phyloP scores from a whole-genome alignment of 2,113 vertebrate species.

The Mesocricetus auratus region DNA sequence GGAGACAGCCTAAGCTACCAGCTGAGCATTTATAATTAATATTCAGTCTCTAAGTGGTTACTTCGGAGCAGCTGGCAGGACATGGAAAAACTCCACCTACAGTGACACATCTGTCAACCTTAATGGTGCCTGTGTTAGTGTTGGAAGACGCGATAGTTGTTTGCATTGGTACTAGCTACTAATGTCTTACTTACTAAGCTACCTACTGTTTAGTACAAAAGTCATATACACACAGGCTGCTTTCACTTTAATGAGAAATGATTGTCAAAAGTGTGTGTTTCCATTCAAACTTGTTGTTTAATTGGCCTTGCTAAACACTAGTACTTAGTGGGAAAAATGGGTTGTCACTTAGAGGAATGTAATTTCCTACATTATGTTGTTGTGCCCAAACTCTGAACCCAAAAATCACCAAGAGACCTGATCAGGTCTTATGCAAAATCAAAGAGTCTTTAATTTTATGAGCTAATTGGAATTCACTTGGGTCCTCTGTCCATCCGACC shows the following conservation, averaged over 20 bases:
- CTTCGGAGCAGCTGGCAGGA: neutral
- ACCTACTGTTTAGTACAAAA: neutral
- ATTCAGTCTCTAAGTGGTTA: neutral
- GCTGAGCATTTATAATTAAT: neutral
- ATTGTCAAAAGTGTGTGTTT: neutral
- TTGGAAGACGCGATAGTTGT: neutral
- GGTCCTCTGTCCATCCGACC: too few species aligned
- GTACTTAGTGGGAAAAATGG: conserved; percentile 1
- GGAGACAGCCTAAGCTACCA: neutral
- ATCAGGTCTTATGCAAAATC: too few species aligned
- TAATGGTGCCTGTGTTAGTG: neutral
- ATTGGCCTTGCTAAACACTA: neutral
- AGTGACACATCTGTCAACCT: conserved; percentile 10
- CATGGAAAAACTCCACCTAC: neutral
- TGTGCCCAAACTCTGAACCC: too few species aligned
- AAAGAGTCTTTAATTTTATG: too few species aligned
- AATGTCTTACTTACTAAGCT: neutral
- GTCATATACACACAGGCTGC: neutral
- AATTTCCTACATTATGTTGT: neutral
- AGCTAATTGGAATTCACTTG: too few species aligned
- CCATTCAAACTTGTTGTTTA: conserved; percentile 5
- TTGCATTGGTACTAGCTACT: neutral
- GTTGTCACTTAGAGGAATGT: neutral
- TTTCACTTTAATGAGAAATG: neutral
- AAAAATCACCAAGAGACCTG: too few species aligned